Evolutionary conservation across 2,888 invertebrate species (phyloP).

Genomic region (Aromia moschata): DNA sequence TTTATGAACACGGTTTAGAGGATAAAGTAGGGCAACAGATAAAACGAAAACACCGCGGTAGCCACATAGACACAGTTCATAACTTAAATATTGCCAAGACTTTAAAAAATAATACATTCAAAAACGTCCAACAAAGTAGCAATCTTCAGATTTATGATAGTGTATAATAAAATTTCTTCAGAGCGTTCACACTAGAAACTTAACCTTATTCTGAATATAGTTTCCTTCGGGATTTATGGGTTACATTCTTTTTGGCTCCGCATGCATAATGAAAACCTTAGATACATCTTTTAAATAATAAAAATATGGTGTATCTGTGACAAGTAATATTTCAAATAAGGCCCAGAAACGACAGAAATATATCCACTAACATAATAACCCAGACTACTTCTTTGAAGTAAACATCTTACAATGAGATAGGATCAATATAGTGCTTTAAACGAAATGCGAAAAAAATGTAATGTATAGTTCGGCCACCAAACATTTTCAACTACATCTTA

Average conservation of each 20-base stretch:
- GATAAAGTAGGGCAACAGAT: too few species aligned
- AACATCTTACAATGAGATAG: constrained; percentile 24
- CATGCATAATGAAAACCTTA: constrained; percentile 13
- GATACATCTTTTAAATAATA: constrained; percentile 12
- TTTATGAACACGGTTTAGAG: too few species aligned
- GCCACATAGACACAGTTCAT: too few species aligned
- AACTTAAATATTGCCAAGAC: background rate
- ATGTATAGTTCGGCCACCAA: too few species aligned
- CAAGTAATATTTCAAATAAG: constrained; percentile 28
- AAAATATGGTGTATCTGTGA: constrained; percentile 18
- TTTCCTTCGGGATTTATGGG: constrained; percentile 2
- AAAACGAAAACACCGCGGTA: too few species aligned
- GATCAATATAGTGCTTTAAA: constrained; percentile 18
- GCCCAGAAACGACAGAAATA: constrained; percentile 21
- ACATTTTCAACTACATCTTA: too few species aligned
- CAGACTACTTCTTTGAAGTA: constrained; percentile 21
- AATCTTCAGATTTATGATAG: background rate
- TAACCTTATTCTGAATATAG: background rate
- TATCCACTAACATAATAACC: constrained; percentile 25
- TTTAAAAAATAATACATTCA: background rate
- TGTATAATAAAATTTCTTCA: constrained; percentile 3
- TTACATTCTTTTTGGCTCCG: background rate
- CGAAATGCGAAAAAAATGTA: constrained; percentile 11
- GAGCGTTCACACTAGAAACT: background rate
- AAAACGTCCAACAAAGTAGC: background rate